phyloP scores from a whole-genome alignment of 1,140 invertebrate genomes.

The Saccostrea cuccullata region DNA sequence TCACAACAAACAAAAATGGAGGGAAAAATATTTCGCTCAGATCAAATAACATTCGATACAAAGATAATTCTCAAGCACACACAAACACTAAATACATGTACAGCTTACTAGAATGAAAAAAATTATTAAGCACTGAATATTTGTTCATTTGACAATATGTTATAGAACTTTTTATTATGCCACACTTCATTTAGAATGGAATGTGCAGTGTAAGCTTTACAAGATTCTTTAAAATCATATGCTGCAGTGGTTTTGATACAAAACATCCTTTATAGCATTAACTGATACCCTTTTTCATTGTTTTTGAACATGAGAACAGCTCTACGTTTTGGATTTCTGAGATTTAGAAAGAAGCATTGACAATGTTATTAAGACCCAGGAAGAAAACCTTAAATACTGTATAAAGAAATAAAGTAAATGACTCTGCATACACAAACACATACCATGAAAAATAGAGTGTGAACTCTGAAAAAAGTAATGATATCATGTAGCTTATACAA shows the following conservation, averaged over 20 bases:
- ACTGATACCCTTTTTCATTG: background rate
- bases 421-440: background rate
- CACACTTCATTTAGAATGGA: constrained; percentile 1
- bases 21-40: no score
- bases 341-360: background rate
- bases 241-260: background rate
- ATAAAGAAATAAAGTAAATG: background rate
- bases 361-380: background rate
- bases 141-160: background rate
- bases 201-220: background rate
- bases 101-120: background rate
- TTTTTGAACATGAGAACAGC: background rate
- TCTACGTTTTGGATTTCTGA: background rate
- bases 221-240: background rate
- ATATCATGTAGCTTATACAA: background rate
- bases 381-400: background rate
- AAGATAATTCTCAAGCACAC: background rate
- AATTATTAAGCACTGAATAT: constrained; percentile 2
- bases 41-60: background rate
- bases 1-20: no score
- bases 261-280: background rate
- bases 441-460: no score
- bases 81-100: background rate
- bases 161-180: background rate
- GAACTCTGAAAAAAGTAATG: background rate